Base-by-base conservation (phyloP, 2,888 invertebrate genomes). In the Coelogynopora nodosa region DNA sequence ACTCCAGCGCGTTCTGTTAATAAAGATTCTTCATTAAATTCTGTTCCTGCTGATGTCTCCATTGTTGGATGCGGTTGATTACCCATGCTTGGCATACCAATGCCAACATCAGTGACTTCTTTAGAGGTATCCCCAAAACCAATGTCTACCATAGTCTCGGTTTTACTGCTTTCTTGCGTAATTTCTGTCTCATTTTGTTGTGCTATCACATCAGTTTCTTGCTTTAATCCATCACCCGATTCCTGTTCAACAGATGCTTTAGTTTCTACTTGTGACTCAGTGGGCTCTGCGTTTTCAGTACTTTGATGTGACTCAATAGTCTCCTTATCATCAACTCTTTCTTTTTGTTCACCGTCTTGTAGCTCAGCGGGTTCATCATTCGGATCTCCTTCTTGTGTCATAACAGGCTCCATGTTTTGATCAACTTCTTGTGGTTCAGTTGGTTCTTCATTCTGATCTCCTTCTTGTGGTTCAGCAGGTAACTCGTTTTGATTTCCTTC, bases 91-190 rank as follows among this genome's bases (percentile, higher is more conserved):
- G 80, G 67, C 27, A 31, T 2, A 49, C 30, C 86, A 27, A 27
- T 83, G 29, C 81, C 0, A 87, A 89, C 0, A 88, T 89, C 28
- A 87, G 83, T 67, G 88, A 87, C 49, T 67, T 80, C 28, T 89
- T 88, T 23, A 83, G 86, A 5, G 18, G 10, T 18, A 49, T 49
- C 49, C 18, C 27, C 5, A 67, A 13, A 31, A 30, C 81, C 10
- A 31, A 84, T 29, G 1, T 87, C 85, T 74, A 88, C 87, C 26
- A 80, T 82, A 85, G n/a, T n/a, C n/a, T 49, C 84, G 67, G 87
- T 18, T 49, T 49, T 5, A 49, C 18, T 49, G 49, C 10, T 49
- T 49, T 49, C 49, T 49, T 13, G 18, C 5, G 49, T 5, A 49
- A 5, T 49, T 49, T 5, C 49, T 49, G 5, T 18, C 49, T 49